Conservation (phyloP, 1,140 invertebrate species). For the Drosophila subobscura region DNA sequence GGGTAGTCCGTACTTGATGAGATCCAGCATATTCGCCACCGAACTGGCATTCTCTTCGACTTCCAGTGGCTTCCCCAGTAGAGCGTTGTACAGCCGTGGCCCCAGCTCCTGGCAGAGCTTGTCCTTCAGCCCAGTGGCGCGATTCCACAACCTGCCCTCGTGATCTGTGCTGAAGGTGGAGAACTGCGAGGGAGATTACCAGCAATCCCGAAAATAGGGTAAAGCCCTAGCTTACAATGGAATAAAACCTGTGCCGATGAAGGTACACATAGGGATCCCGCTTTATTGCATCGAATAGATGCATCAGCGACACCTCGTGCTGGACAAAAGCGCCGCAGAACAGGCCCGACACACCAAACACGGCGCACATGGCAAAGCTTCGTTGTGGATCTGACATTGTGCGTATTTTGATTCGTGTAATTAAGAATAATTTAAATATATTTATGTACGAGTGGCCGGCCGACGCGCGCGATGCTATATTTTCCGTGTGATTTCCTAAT, state of each 20-base stretch:
- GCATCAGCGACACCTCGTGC: slow-evolving; percentile 36
- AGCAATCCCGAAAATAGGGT: too few relatives aligned
- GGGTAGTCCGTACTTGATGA: slow-evolving; percentile 50
- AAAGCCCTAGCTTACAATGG: slow-evolving; percentile 29
- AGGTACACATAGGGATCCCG: slow-evolving; percentile 48
- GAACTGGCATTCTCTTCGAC: too few relatives aligned
- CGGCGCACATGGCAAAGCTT: slow-evolving; percentile 29
- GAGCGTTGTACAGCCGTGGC: slow-evolving; percentile 21
- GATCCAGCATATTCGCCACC: slow-evolving; percentile 32
- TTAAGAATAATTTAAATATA: too few relatives aligned
- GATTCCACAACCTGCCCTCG: slow-evolving; percentile 37
- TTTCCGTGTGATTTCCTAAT: too few relatives aligned
- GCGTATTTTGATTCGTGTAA: too few relatives aligned
- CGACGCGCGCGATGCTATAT: too few relatives aligned
- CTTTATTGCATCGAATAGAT: slow-evolving; percentile 32
- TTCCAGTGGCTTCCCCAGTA: slow-evolving; percentile 11
- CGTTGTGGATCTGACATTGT: slow-evolving; percentile 5
- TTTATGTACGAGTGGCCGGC: too few relatives aligned
- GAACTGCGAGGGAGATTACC: slow-evolving; percentile 5
- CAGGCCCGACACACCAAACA: slow-evolving; percentile 43
- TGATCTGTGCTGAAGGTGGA: slow-evolving; percentile 50
- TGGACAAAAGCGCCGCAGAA: slow-evolving; percentile 49
- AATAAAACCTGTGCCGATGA: slow-evolving; percentile 43
- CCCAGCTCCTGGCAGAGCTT: slow-evolving; percentile 31
- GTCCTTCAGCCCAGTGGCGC: slow-evolving; percentile 6